Evolutionary conservation across 1,140 invertebrate genomes (phyloP), one percentile per base, ranked within the genome.

Genomic region (Mizuhopecten yessoensis): DNA sequence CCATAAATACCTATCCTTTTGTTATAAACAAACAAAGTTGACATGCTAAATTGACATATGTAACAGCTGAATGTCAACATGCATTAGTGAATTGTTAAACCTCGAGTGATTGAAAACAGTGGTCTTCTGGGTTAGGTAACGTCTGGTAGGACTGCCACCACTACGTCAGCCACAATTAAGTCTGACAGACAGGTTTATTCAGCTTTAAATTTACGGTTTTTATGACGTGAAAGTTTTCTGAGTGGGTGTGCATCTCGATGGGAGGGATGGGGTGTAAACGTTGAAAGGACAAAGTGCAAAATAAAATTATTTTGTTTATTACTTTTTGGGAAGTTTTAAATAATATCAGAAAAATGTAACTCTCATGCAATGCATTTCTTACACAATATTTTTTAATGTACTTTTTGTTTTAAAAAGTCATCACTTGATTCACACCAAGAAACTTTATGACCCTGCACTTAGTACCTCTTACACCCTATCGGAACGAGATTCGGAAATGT

Each of bases 11-110:
- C 57, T 75, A 29, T 75, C n/a, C 57, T 75, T 75, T 75, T 75
- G 57, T 75, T 75, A 75, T 75, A 75, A 75, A 75, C 57, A 29
- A 75, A 75, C 57, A 75, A 5, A 75, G 57, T 75, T 75, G 57
- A 75, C 57, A 75, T 29, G 23, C 57, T 75, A 17, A 75, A 75
- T 75, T 75, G 57, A 75, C 57, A 75, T 2, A 29, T 75, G n/a
- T 5, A 75, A 29, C 57, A 29, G 57, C 23, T 29, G n/a, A 75
- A 29, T 75, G 57, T 75, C 57, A 29, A n/a, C n/a, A 29, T n/a
- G 57, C 11, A 75, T 75, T 75, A 29, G 23, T 29, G 11, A 75
- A 29, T 0, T 75, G 57, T 75, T 75, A 75, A 75, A 75, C 57
- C 57, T 29, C 29, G 57, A n/a, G n/a, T 75, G 57, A 75, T n/a